Evolutionary conservation across 2,888 invertebrate genomes (phyloP), one percentile per base, ranked within the genome.

Genomic region (Tetrapedia diversipes): DNA sequence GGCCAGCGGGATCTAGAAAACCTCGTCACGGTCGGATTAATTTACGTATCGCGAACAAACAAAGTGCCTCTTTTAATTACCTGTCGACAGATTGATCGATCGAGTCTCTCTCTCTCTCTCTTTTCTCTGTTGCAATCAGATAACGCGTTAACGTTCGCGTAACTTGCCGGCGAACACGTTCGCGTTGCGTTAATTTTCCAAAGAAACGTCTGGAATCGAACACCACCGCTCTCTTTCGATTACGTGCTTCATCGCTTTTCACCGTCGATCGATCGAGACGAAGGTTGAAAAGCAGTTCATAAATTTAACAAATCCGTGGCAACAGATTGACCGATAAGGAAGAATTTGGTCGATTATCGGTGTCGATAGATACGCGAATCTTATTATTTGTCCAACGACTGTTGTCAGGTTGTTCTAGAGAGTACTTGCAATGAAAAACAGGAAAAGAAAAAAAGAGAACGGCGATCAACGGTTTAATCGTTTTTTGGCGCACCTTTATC

Each of bases 1-100:
- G 37, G 29, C 45, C 29, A 11, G n/a, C 43, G 45, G 16, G 74
- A 68, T 47, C 32, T 37, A 56, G 54, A 74, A 56, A 66, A 69
- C 80, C 68, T 63, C 70, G 84, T 79, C 78, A 80, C 74, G 76
- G 59, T 61, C 67, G 39, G 83, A 85, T 85, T 80, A 80, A 81
- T 83, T 79, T 64, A 68, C 72, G 75, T 81, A 80, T 77, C 67
- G 59, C 67, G 71, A 83, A 85, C 80, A 81, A 85, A 85, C 85
- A 83, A 85, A 76, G 59, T 80, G 77, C 72, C 73, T 75, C 72
- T 80, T 77, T 85, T 82, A 83, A 85, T 85, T 83, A 80, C 73
- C 70, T 49, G 85, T 70, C 85, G 85, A 85, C 85, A 83, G 83
- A 78, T 79, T 80, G 85, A 85, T 85, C 66, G 85, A 85, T 84